Conservation (phyloP, 2,113 vertebrate species). For the Pungitius pungitius region DNA sequence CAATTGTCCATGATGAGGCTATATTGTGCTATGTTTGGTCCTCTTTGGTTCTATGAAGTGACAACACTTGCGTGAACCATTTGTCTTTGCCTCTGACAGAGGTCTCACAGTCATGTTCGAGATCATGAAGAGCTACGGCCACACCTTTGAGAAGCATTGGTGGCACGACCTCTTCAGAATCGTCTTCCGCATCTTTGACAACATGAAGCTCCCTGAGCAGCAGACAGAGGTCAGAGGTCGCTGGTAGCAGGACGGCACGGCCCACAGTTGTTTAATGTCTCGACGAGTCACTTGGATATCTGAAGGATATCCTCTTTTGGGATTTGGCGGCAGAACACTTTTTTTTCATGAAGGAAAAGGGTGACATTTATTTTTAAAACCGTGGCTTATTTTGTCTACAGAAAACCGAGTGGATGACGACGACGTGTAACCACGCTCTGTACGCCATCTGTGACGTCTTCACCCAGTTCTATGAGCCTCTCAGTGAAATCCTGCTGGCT, state of each 20-base stretch:
- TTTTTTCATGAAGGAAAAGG: neutral
- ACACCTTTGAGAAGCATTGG: constrained; percentile 97
- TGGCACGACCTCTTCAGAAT: constrained; percentile 98
- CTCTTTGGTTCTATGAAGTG: neutral
- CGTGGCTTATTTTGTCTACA: constrained; percentile 52
- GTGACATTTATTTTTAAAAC: no score
- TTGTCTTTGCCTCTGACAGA: constrained; percentile 70
- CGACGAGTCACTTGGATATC: neutral
- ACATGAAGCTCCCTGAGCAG: constrained; percentile 98
- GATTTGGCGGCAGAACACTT: neutral
- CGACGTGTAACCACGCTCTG: constrained; percentile 96
- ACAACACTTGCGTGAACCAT: neutral
- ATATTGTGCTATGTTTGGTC: no score
- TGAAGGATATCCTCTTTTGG: neutral
- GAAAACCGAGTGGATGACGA: constrained; percentile 99
- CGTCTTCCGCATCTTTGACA: constrained; percentile 97
- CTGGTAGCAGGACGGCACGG: neutral
- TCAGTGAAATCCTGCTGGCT: constrained; percentile 91
- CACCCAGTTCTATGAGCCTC: constrained; percentile 94
- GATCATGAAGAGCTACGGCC: constrained; percentile 98
- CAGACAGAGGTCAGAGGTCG: constrained; percentile 89
- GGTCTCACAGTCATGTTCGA: constrained; percentile 99
- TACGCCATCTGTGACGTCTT: constrained; percentile 98
- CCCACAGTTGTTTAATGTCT: neutral
- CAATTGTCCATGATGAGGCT: neutral